phyloP scores from a whole-genome alignment of 1,140 invertebrate genomes.

The Papilio dardanus region DNA sequence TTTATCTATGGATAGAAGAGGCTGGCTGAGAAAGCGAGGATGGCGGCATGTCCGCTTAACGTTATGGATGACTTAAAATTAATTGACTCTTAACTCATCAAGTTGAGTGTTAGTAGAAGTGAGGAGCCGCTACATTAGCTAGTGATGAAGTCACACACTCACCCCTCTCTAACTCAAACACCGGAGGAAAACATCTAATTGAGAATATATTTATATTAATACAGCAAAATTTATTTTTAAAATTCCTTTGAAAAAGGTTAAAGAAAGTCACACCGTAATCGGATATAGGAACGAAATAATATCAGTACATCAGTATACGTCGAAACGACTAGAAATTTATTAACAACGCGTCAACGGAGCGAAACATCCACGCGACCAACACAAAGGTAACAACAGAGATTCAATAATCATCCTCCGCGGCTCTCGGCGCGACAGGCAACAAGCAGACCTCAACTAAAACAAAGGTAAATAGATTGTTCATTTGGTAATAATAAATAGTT shows the following conservation, averaged over 20 bases:
- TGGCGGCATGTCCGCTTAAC: slow-evolving; percentile 59
- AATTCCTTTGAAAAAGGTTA: slow-evolving; percentile 1
- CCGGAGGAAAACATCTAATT: slow-evolving; percentile 55
- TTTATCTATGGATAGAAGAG: slow-evolving; percentile 57
- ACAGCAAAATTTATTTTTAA: slow-evolving; percentile 12
- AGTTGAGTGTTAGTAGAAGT: slow-evolving; percentile 66
- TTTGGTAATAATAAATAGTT: slow-evolving; percentile 74
- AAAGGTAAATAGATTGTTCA: slow-evolving; percentile 76
- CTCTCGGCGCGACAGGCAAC: slow-evolving; percentile 70
- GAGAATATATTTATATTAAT: slow-evolving; percentile 45
- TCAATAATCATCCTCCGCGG: slow-evolving; percentile 54
- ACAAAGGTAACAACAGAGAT: slow-evolving; percentile 20
- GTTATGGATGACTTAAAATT: slow-evolving; percentile 81
- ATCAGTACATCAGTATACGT: slow-evolving; percentile 20
- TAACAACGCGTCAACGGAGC: slow-evolving; percentile 8
- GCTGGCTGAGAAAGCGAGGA: slow-evolving; percentile 74
- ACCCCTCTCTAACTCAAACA: slow-evolving; percentile 65
- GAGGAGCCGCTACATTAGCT: slow-evolving; percentile 42
- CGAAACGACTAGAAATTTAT: slow-evolving; percentile 19
- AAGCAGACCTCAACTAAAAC: slow-evolving; percentile 76
- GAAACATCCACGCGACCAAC: slow-evolving; percentile 14
- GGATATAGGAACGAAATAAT: slow-evolving; percentile 25
- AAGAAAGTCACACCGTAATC: slow-evolving; percentile 17
- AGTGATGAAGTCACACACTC: slow-evolving; percentile 36
- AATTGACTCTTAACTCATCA: slow-evolving; percentile 77